Percentiles rank a stretch among this genome's conserved stretches.
These are phyloP conservation scores for Hemicordylus capensis DNA, from an alignment of 2,113 vertebrate species.

Conservation along the genomic window DNA sequence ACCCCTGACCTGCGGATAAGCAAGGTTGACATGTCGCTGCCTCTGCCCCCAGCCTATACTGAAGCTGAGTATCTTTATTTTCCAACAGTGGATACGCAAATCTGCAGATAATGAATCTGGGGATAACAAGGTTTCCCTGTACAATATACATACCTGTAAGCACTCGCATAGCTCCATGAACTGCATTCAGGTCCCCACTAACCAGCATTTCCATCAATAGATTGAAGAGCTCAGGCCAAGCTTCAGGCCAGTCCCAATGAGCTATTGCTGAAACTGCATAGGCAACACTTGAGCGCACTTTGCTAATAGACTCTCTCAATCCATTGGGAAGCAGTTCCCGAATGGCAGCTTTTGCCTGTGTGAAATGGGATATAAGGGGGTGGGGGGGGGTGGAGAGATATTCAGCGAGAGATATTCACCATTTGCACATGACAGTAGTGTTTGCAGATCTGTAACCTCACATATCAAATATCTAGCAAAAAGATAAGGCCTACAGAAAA, in stretches of 20 bases:
- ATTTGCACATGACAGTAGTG: background rate
- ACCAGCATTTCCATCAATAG: conserved; percentile 98
- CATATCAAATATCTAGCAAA: background rate
- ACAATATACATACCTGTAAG: conserved; percentile 84
- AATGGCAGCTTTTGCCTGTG: conserved; percentile 95
- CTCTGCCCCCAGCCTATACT: no score
- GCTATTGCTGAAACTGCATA: conserved; percentile 98
- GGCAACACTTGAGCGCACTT: conserved; percentile 96
- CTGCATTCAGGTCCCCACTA: conserved; percentile 91
- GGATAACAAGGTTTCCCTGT: no score
- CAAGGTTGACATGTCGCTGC: no score
- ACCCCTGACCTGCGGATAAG: no score
- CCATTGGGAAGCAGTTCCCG: conserved; percentile 91
- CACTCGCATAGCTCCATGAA: conserved; percentile 98
- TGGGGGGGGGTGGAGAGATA: background rate
- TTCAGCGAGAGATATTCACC: background rate
- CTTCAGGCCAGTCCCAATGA: conserved; percentile 99
- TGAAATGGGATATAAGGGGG: conserved; percentile 11
- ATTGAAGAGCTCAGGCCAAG: conserved; percentile 96
- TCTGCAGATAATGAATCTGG: no score
- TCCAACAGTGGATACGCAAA: no score
- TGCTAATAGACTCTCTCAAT: conserved; percentile 95
- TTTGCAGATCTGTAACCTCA: background rate
- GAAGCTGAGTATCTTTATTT: no score
- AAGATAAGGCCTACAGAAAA: background rate